A percentile compares a stretch with the other conserved stretches of the same genome.
Evolutionary conservation across 2,113 vertebrate genomes (phyloP).

Genomic region (Oryzias curvinotus): DNA sequence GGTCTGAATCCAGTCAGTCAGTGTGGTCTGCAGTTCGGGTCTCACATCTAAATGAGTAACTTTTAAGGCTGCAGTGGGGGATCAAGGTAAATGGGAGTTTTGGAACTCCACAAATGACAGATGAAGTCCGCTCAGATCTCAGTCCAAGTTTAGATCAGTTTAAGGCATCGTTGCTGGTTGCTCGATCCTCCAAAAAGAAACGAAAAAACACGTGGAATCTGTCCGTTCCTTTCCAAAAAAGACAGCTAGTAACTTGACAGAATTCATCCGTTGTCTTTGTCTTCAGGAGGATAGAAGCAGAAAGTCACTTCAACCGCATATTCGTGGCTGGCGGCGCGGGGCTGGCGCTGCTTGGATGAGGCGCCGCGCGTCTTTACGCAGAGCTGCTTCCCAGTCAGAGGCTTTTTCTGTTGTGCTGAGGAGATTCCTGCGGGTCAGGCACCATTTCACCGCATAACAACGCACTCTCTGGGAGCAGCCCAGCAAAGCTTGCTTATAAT

Average conservation of each 20-base stretch:
- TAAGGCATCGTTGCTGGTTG: slow-evolving; percentile 42
- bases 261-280: slow-evolving; percentile 53
- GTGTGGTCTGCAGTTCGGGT: slow-evolving; percentile 13
- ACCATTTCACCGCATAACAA: slow-evolving; percentile 61
- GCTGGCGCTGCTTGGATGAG: slow-evolving; percentile 66
- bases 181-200: slow-evolving; percentile 26
- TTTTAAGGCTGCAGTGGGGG: slow-evolving; percentile 25
- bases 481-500: slow-evolving; percentile 14
- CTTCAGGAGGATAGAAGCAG: slow-evolving; percentile 12
- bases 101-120: slow-evolving; percentile 22
- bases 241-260: slow-evolving; percentile 42
- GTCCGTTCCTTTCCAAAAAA: slow-evolving; percentile 23
- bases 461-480: slow-evolving; percentile 35
- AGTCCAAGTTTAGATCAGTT: slow-evolving; percentile 52
- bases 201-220: slow-evolving; percentile 14
- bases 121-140: slow-evolving; percentile 23
- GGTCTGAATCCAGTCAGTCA: slow-evolving; percentile 64
- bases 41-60: slow-evolving; percentile 44
- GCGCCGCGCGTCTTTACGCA: slow-evolving; percentile 59
- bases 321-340: slow-evolving; percentile 36
- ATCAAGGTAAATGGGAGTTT: slow-evolving; percentile 37
- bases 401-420: slow-evolving; percentile 54
- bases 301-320: slow-evolving; percentile 42
- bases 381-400: slow-evolving; percentile 52
- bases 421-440: slow-evolving; percentile 69